Conservation (phyloP, 2,113 vertebrate species). For the Eurystomus gularis region DNA sequence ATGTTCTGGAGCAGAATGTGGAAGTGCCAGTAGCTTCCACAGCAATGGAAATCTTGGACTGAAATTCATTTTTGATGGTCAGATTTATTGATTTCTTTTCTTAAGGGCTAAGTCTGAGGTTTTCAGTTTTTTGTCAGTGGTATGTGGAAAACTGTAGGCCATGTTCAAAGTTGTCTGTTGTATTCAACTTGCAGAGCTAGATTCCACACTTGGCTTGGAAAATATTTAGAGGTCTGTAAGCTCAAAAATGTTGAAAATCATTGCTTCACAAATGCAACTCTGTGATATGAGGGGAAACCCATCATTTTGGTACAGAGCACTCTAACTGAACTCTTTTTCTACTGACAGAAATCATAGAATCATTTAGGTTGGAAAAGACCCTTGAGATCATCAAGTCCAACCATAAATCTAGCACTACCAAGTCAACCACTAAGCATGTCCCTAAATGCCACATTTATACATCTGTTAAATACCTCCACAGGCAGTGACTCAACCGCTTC, state of each 20-base stretch:
- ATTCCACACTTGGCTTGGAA: not conserved
- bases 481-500: not conserved
- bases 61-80: not conserved
- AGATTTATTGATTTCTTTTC: not conserved
- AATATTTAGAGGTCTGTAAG: not conserved
- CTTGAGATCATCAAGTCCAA: not conserved
- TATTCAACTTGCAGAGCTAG: not conserved
- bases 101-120: not conserved
- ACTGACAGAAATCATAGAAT: not conserved
- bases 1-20: not conserved
- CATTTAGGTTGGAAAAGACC: not conserved
- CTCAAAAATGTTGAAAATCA: not conserved
- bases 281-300: not conserved
- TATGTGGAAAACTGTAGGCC: not conserved
- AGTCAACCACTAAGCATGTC: not conserved
- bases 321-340: not conserved
- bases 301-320: not conserved
- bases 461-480: not conserved
- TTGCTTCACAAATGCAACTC: not conserved
- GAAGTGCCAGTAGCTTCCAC: not conserved
- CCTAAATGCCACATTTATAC: accelerated
- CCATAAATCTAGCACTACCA: not conserved
- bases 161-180: not conserved
- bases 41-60: not conserved
- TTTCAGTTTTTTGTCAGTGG: not conserved